Base-by-base conservation (phyloP, 1,140 invertebrate species). In the Berghia stephanieae region DNA sequence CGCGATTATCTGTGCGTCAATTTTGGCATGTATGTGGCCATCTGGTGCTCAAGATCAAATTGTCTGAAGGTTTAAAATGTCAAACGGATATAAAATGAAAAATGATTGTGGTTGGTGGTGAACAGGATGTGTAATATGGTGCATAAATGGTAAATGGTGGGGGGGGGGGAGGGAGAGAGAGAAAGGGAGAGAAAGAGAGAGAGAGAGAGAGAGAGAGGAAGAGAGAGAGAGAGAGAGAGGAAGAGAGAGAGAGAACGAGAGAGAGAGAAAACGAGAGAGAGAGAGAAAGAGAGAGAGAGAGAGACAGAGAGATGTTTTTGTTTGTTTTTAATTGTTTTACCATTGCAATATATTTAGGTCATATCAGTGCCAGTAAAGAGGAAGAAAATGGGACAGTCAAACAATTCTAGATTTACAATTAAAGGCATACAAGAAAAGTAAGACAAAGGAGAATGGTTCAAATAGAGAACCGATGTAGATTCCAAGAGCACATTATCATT, bases 121-220 rank as follows among this genome's bases (percentile, higher is more conserved):
- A n/a, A n/a, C n/a, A n/a, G n/a, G n/a, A n/a, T n/a, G n/a, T n/a
- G n/a, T n/a, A n/a, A n/a, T n/a, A n/a, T n/a, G n/a, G n/a, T n/a
- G n/a, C n/a, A n/a, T n/a, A n/a, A n/a, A n/a, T n/a, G n/a, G 27
- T 43, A 38, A 21, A 3, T 34, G 40, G 67, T 1, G 34, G 27
- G 38, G 5, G 13, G 40, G 67, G 67, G 68, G 43, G 57, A 42
- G 72, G 52, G 49, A 71, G 69, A 46, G 44, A 71, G 38, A 71
- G 69, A 71, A n/a, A 71, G 69, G 36, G 69, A 71, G 40, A 46
- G 44, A 24, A 43, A 31, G 31, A 52, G 70, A 52, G 70, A 73
- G 44, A 42, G 49, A 73, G 3, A 73, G 70, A 0, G 3, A 40
- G 46, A 42, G 0, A 73, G 70, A 2, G 31, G 18, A 57, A 8